Conservation (phyloP, 35 echinoderm and acorn worm genomes). For the Lytechinus variegatus region DNA sequence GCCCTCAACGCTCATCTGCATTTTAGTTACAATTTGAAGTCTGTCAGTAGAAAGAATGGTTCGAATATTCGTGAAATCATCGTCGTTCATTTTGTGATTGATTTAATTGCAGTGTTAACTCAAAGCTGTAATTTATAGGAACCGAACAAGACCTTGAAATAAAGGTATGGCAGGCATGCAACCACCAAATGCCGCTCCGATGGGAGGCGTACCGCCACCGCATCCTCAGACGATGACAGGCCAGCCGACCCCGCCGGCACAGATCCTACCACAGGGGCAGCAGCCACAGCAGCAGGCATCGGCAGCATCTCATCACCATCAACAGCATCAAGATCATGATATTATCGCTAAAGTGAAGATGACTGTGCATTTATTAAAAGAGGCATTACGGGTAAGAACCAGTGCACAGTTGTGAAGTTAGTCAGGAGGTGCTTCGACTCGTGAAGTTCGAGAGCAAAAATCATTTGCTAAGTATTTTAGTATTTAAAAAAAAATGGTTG, state of each 20-base stretch:
- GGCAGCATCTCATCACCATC: neutral
- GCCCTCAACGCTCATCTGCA: neutral
- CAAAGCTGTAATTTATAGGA: neutral
- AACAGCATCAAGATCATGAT: constrained; percentile 31
- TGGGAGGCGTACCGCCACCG: constrained; percentile 6
- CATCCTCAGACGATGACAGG: constrained; percentile 33
- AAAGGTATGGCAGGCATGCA: constrained; percentile 6
- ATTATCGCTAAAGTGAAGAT: neutral
- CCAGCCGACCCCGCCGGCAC: constrained; percentile 26
- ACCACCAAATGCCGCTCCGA: constrained; percentile 7
- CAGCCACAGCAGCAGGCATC: neutral
- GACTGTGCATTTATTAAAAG: neutral
- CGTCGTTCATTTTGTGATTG: neutral
- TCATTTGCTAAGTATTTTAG: too few relatives aligned
- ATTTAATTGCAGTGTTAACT: neutral
- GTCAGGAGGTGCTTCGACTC: too few relatives aligned
- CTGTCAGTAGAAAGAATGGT: too few relatives aligned
- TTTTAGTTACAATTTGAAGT: too few relatives aligned
- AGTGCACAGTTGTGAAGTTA: too few relatives aligned
- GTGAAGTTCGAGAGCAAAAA: too few relatives aligned
- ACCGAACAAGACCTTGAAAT: neutral
- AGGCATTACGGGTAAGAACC: neutral
- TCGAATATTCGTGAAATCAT: too few relatives aligned
- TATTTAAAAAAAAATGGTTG: too few relatives aligned
- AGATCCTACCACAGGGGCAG: constrained; percentile 3